Evolutionary conservation across 1,140 invertebrate genomes (phyloP).

Genomic region (Cepaea nemoralis): DNA sequence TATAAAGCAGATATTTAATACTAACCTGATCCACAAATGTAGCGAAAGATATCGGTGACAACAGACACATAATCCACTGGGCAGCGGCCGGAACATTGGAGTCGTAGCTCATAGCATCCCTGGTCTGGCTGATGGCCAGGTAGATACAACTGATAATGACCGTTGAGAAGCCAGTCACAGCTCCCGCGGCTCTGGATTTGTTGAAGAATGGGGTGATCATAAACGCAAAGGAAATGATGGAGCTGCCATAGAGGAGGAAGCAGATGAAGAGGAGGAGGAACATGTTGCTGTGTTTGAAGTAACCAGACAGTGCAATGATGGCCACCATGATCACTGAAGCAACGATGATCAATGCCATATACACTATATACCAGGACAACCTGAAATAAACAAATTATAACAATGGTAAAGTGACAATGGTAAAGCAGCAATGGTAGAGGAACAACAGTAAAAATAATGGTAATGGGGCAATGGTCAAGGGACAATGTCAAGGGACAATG

Average conservation of each 20-base stretch:
- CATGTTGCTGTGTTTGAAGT: constrained; percentile 84
- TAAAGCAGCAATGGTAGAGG: too few species aligned
- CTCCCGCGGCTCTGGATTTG: constrained; percentile 83
- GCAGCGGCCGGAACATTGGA: constrained; percentile 70
- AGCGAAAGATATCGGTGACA: constrained; percentile 86
- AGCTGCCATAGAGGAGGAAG: constrained; percentile 84
- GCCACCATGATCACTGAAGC: constrained; percentile 76
- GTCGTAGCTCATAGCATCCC: constrained; percentile 46
- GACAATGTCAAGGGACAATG: too few species aligned
- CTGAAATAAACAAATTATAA: constrained; percentile 72
- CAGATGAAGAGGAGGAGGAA: constrained; percentile 85
- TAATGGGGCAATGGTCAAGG: too few species aligned
- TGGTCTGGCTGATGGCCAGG: constrained; percentile 69
- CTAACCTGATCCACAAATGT: constrained; percentile 86
- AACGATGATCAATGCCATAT: constrained; percentile 76
- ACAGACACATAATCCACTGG: constrained; percentile 83
- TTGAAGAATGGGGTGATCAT: constrained; percentile 89
- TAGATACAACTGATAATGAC: constrained; percentile 84
- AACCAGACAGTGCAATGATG: constrained; percentile 80
- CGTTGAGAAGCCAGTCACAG: constrained; percentile 83
- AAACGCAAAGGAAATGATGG: constrained; percentile 86
- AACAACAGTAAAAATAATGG: too few species aligned
- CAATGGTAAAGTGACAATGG: too few species aligned
- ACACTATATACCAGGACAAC: constrained; percentile 88
- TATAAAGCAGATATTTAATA: neutral